Percentiles rank a stretch among this genome's conserved stretches.
Conservation (phyloP, 2,888 invertebrate genomes). For the Andrena praecox region DNA sequence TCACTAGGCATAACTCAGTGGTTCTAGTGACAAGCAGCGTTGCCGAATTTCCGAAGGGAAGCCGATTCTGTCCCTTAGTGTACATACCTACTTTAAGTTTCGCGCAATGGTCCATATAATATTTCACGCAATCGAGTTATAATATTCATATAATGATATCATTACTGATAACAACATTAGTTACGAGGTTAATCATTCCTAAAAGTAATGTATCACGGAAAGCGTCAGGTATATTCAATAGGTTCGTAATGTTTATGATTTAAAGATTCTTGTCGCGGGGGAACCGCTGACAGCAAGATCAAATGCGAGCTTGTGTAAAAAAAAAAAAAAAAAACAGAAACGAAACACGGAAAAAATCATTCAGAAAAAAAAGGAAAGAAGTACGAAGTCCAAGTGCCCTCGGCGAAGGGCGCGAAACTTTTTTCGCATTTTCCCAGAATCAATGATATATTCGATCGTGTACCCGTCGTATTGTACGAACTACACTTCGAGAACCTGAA, state of each 20-base stretch:
- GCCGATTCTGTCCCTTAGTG: no score
- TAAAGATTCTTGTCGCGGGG: constrained; percentile 42
- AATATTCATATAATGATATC: constrained; percentile 56
- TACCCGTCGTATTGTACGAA: constrained; percentile 20
- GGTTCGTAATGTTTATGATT: constrained; percentile 47
- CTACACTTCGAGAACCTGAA: constrained; percentile 21
- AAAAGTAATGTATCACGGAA: constrained; percentile 17
- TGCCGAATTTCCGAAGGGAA: no score
- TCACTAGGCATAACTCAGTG: no score
- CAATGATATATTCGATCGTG: constrained; percentile 37
- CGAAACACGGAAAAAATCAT: background rate
- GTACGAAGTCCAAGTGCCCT: background rate
- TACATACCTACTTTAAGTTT: constrained; percentile 17
- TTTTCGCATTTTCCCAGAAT: constrained; percentile 31
- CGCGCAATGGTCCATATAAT: constrained; percentile 12
- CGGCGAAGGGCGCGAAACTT: background rate
- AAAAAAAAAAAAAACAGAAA: background rate
- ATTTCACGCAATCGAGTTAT: constrained; percentile 49
- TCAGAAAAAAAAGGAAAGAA: background rate
- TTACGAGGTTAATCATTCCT: constrained; percentile 50
- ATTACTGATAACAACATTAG: constrained; percentile 57
- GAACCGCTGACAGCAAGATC: constrained; percentile 24
- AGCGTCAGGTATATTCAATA: constrained; percentile 35
- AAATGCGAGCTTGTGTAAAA: background rate
- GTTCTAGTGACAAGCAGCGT: no score